Evolutionary conservation across 2,797 vertebrate genomes (phyloP).

Genomic region (Sebastes hopkinsi): DNA sequence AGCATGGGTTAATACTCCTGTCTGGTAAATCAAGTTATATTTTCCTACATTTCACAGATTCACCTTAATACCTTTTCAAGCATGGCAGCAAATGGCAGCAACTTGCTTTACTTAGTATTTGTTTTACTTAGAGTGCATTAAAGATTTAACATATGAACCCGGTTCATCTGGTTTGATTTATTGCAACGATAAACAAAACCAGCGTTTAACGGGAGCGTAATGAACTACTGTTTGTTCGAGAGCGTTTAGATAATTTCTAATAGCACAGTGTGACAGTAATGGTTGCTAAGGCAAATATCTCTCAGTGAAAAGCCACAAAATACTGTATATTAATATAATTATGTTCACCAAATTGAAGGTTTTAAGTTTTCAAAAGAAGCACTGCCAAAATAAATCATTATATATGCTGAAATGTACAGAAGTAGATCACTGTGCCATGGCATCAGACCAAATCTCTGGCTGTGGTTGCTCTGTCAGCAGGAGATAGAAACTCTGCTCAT

Average conservation of each 20-base stretch:
- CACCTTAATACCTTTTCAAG: conserved; percentile 43
- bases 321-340: background rate
- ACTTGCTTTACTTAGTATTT: conserved; percentile 47
- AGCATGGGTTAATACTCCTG: conserved; percentile 46
- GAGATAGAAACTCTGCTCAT: background rate
- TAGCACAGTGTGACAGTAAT: conserved; percentile 6
- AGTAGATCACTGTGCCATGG: background rate
- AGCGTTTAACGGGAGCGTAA: conserved; percentile 33
- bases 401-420: background rate
- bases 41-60: conserved; percentile 58
- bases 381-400: background rate
- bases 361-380: background rate
- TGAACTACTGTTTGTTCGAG: conserved; percentile 51
- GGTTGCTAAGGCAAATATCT: conserved; percentile 20
- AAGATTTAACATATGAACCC: conserved; percentile 55
- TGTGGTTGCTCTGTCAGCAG: background rate
- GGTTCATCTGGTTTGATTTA: conserved; percentile 67
- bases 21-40: conserved; percentile 41
- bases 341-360: background rate
- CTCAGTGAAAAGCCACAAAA: conserved; percentile 6
- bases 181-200: conserved; percentile 48
- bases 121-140: conserved; percentile 38
- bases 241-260: conserved; percentile 24
- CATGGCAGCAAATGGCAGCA: conserved; percentile 18
- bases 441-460: background rate